Conservation (phyloP, 2,797 vertebrate genomes). For the Etheostoma perlongum region DNA sequence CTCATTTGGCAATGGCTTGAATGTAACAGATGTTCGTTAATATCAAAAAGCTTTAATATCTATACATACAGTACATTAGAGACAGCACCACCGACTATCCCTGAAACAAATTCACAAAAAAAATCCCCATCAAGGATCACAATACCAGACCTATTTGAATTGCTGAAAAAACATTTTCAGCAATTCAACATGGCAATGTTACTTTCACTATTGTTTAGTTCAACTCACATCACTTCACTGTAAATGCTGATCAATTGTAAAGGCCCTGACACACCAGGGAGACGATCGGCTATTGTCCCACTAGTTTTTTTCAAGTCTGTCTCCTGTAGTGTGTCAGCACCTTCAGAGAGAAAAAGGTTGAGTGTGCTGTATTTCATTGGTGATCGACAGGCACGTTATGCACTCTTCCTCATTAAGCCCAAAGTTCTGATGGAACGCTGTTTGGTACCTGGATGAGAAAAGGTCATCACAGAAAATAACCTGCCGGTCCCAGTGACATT, state of each 20-base stretch:
- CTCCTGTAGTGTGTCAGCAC: too few species aligned
- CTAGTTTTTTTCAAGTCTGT: too few species aligned
- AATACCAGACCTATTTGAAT: neutral
- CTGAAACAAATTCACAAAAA: too few species aligned
- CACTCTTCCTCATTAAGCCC: conserved; percentile 33
- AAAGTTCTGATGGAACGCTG: conserved; percentile 25
- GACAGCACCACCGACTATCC: too few species aligned
- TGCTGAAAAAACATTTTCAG: neutral
- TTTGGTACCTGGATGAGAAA: conserved; percentile 40
- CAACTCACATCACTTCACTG: neutral
- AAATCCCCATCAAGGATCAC: neutral
- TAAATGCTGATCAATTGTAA: neutral
- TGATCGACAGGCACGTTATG: conserved; percentile 26
- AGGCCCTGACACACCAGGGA: too few species aligned
- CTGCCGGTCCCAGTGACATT: conserved; percentile 19
- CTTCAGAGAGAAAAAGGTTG: neutral
- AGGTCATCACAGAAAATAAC: conserved; percentile 53
- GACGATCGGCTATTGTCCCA: too few species aligned
- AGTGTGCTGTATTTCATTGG: conserved; percentile 8
- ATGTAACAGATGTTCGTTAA: too few species aligned
- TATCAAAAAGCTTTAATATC: too few species aligned
- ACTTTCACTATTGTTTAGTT: neutral
- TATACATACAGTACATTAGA: too few species aligned
- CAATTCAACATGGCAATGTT: neutral
- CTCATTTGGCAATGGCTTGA: too few species aligned